Evolutionary conservation across 1,140 invertebrate species (phyloP).

Genomic region (Penaeus indicus): DNA sequence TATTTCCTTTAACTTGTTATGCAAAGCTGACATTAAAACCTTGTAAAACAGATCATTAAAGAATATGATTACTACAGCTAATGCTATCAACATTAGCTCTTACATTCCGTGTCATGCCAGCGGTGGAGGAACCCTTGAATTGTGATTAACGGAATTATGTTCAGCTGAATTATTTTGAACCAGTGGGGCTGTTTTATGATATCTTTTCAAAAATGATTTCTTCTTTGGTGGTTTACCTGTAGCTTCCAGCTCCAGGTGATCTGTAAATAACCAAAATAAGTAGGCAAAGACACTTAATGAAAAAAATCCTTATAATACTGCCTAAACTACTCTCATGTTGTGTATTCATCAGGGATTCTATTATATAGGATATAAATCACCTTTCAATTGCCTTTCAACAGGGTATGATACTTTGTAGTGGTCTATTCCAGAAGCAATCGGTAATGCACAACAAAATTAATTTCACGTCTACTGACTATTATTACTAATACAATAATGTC

Average conservation of each 20-base stretch:
- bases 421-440: no score
- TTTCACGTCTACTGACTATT: not conserved
- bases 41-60: no score
- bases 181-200: conserved; percentile 61
- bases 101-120: not conserved
- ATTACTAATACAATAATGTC: not conserved
- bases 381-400: no score
- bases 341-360: no score
- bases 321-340: no score
- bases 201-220: conserved; percentile 55
- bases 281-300: not conserved
- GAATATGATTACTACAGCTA: no score
- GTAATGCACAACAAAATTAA: not conserved
- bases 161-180: no score
- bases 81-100: not conserved
- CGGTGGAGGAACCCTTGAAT: not conserved
- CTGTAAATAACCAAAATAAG: not conserved
- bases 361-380: no score
- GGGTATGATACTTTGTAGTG: no score
- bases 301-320: not conserved
- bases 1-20: no score
- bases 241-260: conserved; percentile 54
- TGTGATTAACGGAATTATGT: no score
- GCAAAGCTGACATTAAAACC: no score
- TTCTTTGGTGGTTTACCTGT: conserved; percentile 42